Evolutionary conservation across 2,113 vertebrate genomes (phyloP).

Genomic region (Murina feae): DNA sequence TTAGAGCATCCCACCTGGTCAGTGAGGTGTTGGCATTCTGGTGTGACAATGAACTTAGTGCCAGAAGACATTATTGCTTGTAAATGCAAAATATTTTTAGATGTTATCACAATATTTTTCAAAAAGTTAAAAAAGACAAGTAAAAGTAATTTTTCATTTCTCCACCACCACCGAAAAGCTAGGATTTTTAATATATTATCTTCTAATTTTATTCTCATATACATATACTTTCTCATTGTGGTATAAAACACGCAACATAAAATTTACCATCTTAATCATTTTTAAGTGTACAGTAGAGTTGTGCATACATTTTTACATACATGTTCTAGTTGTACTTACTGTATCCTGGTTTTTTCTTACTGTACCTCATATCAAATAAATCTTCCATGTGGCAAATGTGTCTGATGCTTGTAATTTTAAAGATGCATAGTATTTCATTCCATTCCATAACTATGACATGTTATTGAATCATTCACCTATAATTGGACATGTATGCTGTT

Average conservation of each 20-base stretch:
- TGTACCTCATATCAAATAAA: neutral
- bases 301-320: neutral
- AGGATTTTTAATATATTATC: neutral
- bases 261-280: neutral
- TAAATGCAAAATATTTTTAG: neutral
- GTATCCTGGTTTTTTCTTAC: neutral
- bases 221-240: neutral
- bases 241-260: neutral
- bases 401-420: neutral
- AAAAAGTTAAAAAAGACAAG: neutral
- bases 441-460: neutral
- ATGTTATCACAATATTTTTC: neutral
- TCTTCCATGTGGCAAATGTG: neutral
- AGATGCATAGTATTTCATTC: neutral
- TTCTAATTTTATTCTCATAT: neutral
- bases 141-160: neutral
- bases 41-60: neutral
- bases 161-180: neutral
- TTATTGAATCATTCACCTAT: neutral
- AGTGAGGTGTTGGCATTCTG: neutral
- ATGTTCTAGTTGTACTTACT: neutral
- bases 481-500: neutral
- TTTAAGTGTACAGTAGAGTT: neutral
- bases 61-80: neutral
- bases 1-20: neutral